These are phyloP conservation scores for Scaptomyza hsui DNA, from an alignment of 1,140 invertebrate species.

Conservation along the genomic window DNA sequence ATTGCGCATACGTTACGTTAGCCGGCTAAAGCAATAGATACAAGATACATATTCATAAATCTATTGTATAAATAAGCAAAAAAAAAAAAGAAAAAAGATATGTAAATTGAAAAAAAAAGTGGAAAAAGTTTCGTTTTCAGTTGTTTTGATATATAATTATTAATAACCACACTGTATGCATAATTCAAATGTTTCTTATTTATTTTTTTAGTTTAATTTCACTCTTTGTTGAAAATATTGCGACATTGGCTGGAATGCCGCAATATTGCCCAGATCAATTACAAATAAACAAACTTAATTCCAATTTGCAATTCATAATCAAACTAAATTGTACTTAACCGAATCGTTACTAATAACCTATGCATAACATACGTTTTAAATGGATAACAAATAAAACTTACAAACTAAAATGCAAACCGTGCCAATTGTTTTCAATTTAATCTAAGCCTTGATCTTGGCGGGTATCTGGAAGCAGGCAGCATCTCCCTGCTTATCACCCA, in stretches of 20 bases:
- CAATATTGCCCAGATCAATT: conserved; percentile 59
- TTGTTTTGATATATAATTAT: conserved; percentile 13
- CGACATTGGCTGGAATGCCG: conserved; percentile 74
- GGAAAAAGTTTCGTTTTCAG: conserved; percentile 21
- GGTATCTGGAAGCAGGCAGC: conserved; percentile 88
- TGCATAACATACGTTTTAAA: conserved; percentile 51
- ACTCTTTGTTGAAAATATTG: conserved; percentile 42
- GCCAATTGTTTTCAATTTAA: conserved; percentile 19
- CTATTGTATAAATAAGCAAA: conserved; percentile 32
- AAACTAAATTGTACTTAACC: conserved; percentile 53
- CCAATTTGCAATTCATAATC: conserved; percentile 1
- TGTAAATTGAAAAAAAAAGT: conserved; percentile 23
- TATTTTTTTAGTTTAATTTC: neutral
- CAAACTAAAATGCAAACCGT: conserved; percentile 42
- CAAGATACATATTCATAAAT: conserved; percentile 4
- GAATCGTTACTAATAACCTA: conserved; percentile 59
- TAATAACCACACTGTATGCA: conserved; percentile 18
- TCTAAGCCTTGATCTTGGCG: conserved; percentile 86
- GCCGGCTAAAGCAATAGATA: conserved; percentile 1
- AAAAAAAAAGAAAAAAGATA: conserved; percentile 25
- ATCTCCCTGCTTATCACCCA: conserved; percentile 85
- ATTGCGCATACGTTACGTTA: conserved; percentile 43
- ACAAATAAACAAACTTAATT: neutral
- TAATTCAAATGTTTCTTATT: conserved; percentile 1
- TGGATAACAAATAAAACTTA: conserved; percentile 54